Conservation (phyloP, 2,797 vertebrate species). For the Allobates femoralis region DNA sequence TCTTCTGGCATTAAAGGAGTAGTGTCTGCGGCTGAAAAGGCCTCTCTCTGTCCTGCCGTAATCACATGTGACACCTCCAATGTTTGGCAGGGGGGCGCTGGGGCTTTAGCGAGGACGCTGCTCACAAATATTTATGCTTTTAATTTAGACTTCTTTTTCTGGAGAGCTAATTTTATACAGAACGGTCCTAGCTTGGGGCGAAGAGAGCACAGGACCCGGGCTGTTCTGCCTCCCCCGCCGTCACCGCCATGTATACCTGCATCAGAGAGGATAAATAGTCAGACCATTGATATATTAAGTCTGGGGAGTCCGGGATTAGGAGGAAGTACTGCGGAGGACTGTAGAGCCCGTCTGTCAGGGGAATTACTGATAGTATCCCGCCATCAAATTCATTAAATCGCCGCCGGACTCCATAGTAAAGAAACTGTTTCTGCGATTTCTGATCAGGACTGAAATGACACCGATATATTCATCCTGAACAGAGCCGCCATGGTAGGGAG, state of each 20-base stretch:
- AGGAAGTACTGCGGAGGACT: constrained; percentile 16
- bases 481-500: background rate
- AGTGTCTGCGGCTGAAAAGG: constrained; percentile 74
- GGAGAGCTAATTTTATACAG: constrained; percentile 64
- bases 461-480: background rate
- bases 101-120: constrained; percentile 66
- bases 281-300: constrained; percentile 34
- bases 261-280: constrained; percentile 42
- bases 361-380: constrained; percentile 26
- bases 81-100: constrained; percentile 64
- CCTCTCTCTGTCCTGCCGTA: constrained; percentile 72
- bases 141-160: constrained; percentile 51
- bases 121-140: constrained; percentile 68
- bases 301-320: background rate
- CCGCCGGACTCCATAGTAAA: background rate
- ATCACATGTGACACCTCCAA: constrained; percentile 72
- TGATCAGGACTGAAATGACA: background rate
- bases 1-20: constrained; percentile 71
- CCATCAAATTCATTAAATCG: constrained; percentile 7
- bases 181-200: constrained; percentile 61
- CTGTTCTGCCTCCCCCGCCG: constrained; percentile 47
- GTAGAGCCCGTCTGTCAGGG: constrained; percentile 14
- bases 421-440: background rate
- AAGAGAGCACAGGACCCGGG: constrained; percentile 55
- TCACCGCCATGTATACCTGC: constrained; percentile 23